Conservation (phyloP, 2,888 invertebrate genomes). For the Villa cingulata region DNA sequence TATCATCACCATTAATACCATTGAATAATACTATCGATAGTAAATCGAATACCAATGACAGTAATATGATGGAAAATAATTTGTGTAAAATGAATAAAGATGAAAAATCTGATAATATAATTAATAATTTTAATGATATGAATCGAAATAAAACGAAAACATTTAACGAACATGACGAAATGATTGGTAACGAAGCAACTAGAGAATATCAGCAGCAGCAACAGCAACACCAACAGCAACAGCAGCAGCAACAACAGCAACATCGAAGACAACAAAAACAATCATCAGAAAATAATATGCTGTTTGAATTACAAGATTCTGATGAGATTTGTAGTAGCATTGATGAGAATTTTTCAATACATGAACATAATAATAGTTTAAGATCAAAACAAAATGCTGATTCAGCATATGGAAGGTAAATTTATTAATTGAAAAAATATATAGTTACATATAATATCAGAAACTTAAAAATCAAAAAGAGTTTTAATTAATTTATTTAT, state of each 20-base stretch:
- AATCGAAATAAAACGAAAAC: conserved; percentile 4
- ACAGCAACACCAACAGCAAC: neutral
- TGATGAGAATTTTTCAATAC: conserved; percentile 28
- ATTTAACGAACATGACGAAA: conserved; percentile 7
- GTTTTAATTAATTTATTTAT: neutral
- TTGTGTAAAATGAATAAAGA: conserved; percentile 23
- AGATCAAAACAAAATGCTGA: conserved; percentile 42
- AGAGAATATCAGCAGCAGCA: neutral
- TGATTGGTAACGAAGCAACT: conserved; percentile 1
- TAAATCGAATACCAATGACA: conserved; percentile 29
- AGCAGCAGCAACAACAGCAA: neutral
- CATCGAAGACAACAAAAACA: neutral
- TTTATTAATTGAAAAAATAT: no score
- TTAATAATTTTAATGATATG: conserved; percentile 1
- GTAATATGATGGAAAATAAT: conserved; percentile 28
- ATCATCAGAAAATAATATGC: neutral
- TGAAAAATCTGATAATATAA: neutral
- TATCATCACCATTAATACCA: neutral
- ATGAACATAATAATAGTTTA: conserved; percentile 17
- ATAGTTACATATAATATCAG: no score
- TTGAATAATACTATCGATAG: conserved; percentile 25
- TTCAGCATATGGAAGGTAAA: conserved; percentile 79
- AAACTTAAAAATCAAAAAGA: neutral
- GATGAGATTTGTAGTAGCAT: conserved; percentile 29
- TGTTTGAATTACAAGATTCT: conserved; percentile 20